A percentile compares a stretch with the other conserved stretches of the same genome.
phyloP scores from a whole-genome alignment of 2,888 invertebrate species.

The Scaptomyza flava region DNA sequence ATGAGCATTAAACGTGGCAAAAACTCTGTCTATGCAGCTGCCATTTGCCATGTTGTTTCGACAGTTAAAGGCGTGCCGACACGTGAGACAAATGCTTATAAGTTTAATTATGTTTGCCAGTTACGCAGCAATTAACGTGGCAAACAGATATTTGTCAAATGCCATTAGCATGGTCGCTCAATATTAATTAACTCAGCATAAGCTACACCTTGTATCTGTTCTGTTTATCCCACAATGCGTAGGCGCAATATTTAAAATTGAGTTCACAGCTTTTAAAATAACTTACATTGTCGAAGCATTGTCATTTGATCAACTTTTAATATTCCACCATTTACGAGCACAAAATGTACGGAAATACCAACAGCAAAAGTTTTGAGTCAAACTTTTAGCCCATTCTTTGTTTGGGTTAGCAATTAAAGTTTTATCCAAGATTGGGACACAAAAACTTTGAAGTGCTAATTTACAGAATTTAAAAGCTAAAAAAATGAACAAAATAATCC shows the following conservation, averaged over 20 bases:
- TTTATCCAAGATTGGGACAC: conserved; percentile 8
- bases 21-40: conserved; percentile 18
- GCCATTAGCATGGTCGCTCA: background rate
- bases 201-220: conserved; percentile 15
- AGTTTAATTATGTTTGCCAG: conserved; percentile 37
- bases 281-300: conserved; percentile 10
- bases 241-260: conserved; percentile 34
- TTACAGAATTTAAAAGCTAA: conserved; percentile 12
- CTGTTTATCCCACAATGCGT: conserved; percentile 14
- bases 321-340: background rate
- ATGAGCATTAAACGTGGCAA: conserved; percentile 67
- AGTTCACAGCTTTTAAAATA: conserved; percentile 18
- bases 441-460: conserved; percentile 35
- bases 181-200: conserved; percentile 21
- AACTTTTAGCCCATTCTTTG: conserved; percentile 26
- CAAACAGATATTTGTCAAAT: conserved; percentile 23
- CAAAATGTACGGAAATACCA: background rate
- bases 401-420: conserved; percentile 39
- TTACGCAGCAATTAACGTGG: conserved; percentile 61
- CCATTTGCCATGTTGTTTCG: conserved; percentile 1
- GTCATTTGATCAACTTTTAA: conserved; percentile 28
- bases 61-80: conserved; percentile 63
- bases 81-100: conserved; percentile 76
- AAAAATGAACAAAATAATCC: background rate
- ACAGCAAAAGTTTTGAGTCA: conserved; percentile 16